Evolutionary conservation across 2,113 vertebrate genomes (phyloP), one percentile per base, ranked within the genome.

Genomic region (Nicator chloris): DNA sequence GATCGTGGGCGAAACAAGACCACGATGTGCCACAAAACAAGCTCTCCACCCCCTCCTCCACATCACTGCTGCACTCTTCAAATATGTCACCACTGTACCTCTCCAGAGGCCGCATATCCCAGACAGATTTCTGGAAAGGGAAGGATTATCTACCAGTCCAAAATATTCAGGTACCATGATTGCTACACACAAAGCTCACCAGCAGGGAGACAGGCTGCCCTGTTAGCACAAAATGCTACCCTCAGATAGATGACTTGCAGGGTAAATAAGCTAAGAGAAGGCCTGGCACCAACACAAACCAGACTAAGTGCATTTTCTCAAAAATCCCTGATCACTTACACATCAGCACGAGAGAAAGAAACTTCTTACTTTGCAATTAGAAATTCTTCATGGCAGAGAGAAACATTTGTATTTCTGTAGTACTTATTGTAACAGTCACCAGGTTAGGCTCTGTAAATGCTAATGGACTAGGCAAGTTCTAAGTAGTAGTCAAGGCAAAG

Each of bases 1-100:
- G 50, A 54, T 42, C 6, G 94, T 96, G 95, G 93, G 95, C 31
- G 82, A 95, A 93, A 90, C 51, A 45, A 93, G 84, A 94, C 88
- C 75, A 84, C 1, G 15, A 72, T 13, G 80, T 60, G 30, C 75
- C 78, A 88, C 91, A 90, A 53, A 86, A 84, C 40, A 65, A 92
- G 28, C 51, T 66, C 82, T 88, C 83, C 87, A 37, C 85, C 85
- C 71, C 88, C 94, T 56, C 88, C 71, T 81, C 69, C 68, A 37
- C 5, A 4, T 68, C 68, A 65, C 63, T 22, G 30, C 71, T 75
- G 53, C 44, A 75, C 49, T 12, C 45, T 77, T 65, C 64, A 56
- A 57, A 66, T 31, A 42, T 18, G 28, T 21, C 85, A 91, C 44
- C 49, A 30, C 35, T 79, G 79, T 6, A 82, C 71, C 47, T 66